Percentiles rank a stretch among this genome's conserved stretches.
Evolutionary conservation across 2,113 vertebrate species (phyloP).

Genomic region (Phoxinus phoxinus): DNA sequence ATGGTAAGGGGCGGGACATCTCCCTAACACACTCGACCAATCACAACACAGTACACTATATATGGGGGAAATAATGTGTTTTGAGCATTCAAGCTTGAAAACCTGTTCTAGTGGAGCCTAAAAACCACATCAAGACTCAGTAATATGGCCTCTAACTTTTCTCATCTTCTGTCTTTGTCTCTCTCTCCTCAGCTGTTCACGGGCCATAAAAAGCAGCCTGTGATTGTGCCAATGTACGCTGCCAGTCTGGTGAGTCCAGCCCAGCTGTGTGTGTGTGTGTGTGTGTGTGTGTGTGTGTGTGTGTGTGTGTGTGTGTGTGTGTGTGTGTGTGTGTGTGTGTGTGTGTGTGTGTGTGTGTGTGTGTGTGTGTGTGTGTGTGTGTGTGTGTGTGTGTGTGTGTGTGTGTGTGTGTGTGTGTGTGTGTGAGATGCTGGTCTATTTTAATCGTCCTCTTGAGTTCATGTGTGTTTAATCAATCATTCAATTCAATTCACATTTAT

Average conservation of each 20-base stretch:
- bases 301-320: no score
- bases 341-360: background rate
- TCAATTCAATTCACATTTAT: no score
- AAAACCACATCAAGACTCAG: background rate
- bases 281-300: no score
- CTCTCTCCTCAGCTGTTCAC: constrained; percentile 88
- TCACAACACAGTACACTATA: no score
- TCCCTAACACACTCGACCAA: no score
- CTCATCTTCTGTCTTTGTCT: background rate
- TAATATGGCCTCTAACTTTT: background rate
- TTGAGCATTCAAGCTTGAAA: no score
- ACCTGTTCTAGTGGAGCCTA: background rate
- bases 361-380: no score
- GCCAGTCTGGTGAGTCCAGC: constrained; percentile 90
- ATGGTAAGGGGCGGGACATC: no score
- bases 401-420: background rate
- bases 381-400: background rate
- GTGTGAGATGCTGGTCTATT: background rate
- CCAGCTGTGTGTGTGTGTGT: background rate
- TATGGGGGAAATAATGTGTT: no score
- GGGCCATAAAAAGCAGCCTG: constrained; percentile 97
- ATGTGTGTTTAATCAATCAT: background rate
- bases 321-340: background rate
- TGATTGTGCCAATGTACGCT: constrained; percentile 98
- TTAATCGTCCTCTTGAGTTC: background rate